Conservation (phyloP, 2,888 invertebrate species). For the Eupithecia pulchellata region DNA sequence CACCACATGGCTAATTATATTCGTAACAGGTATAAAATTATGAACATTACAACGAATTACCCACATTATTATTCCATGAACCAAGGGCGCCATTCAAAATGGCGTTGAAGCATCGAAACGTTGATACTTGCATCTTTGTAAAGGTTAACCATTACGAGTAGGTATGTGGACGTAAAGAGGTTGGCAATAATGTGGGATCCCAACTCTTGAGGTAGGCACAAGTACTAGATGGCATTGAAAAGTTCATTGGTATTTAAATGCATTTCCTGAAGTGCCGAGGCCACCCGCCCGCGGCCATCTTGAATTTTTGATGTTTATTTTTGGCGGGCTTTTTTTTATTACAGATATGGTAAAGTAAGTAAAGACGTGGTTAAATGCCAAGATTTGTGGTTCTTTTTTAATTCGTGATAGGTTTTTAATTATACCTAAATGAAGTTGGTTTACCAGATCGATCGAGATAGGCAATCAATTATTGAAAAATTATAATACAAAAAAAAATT, state of each 20-base stretch:
- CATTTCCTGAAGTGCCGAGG: conserved; percentile 81
- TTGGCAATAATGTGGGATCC: conserved; percentile 35
- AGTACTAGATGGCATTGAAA: conserved; percentile 78
- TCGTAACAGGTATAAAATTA: neutral
- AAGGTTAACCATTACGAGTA: conserved; percentile 63
- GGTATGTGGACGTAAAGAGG: conserved; percentile 41
- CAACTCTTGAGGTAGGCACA: conserved; percentile 16
- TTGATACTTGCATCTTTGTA: neutral
- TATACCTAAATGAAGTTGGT: neutral
- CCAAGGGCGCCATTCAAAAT: conserved; percentile 1
- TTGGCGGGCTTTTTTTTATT: conserved; percentile 67
- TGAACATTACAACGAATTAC: neutral
- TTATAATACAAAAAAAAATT: too few relatives aligned
- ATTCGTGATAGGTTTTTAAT: conserved; percentile 36
- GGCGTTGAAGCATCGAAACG: neutral
- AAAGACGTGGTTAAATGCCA: conserved; percentile 52
- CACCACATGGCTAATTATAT: too few relatives aligned
- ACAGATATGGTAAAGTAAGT: conserved; percentile 58
- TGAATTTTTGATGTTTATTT: conserved; percentile 82
- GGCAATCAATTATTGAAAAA: neutral
- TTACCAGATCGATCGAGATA: too few relatives aligned
- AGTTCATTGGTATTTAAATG: conserved; percentile 82
- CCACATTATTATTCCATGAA: neutral
- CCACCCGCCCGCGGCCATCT: conserved; percentile 73
- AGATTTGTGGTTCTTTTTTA: conserved; percentile 36